Evolutionary conservation across 2,888 invertebrate genomes (phyloP).

Genomic region (Agrochola lychnidis): DNA sequence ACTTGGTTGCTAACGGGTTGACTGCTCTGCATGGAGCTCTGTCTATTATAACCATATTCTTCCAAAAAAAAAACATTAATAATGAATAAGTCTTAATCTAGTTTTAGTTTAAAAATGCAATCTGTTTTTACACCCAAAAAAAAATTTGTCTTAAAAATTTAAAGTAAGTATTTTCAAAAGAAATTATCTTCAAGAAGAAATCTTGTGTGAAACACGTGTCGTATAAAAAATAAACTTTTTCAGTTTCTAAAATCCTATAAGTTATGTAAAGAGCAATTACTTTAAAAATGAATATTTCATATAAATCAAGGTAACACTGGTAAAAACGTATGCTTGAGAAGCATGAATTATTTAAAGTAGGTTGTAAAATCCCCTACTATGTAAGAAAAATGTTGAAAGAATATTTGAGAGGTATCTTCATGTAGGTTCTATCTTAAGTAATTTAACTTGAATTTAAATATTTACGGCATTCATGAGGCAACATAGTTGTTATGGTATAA

Average conservation of each 20-base stretch:
- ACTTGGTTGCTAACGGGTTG: no score
- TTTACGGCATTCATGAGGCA: constrained; percentile 10
- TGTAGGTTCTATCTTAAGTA: background rate
- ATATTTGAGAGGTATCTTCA: constrained; percentile 16
- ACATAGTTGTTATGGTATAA: background rate
- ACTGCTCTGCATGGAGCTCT: no score
- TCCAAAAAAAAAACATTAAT: no score
- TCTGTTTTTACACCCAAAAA: background rate
- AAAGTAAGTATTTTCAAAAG: background rate
- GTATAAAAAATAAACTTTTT: background rate
- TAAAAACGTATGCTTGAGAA: constrained; percentile 40
- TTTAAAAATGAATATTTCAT: constrained; percentile 63
- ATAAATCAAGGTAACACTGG: constrained; percentile 54
- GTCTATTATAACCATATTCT: no score
- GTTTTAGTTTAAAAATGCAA: background rate
- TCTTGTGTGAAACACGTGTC: background rate
- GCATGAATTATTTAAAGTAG: constrained; percentile 59
- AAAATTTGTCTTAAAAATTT: background rate
- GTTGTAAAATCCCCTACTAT: constrained; percentile 35
- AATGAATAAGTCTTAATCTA: background rate
- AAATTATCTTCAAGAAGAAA: background rate
- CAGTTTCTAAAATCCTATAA: constrained; percentile 14
- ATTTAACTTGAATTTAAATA: constrained; percentile 4
- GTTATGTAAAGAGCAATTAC: constrained; percentile 48
- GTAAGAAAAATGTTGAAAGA: constrained; percentile 3